These are phyloP conservation scores for Eremophila alpestris DNA, from an alignment of 2,797 vertebrate species.

Conservation along the genomic window DNA sequence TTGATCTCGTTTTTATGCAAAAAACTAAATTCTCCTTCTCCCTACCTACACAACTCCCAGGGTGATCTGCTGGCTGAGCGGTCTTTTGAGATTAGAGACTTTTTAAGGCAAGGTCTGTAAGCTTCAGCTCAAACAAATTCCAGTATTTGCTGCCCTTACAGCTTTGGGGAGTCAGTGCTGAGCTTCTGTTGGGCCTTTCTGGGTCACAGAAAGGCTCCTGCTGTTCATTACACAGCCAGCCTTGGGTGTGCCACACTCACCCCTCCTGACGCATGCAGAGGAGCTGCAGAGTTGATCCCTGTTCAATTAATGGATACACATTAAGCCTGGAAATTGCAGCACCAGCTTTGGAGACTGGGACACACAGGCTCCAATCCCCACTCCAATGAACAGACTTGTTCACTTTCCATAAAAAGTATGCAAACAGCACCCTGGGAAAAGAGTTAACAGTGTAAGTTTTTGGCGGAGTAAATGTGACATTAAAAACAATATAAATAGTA, in stretches of 20 bases:
- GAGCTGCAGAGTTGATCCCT: neutral
- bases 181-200: neutral
- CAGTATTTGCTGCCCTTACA: neutral
- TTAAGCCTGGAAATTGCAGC: neutral
- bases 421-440: neutral
- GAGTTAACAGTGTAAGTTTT: neutral
- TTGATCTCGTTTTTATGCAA: neutral
- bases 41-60: neutral
- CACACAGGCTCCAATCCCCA: fast-evolving
- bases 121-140: neutral
- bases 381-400: neutral
- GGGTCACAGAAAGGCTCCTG: neutral
- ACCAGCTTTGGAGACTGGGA: neutral
- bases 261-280: neutral
- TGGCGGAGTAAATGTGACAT: neutral
- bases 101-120: neutral
- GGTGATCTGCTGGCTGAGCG: neutral
- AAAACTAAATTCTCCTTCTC: neutral
- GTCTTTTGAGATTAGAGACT: neutral
- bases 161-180: neutral
- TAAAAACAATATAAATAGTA: neutral
- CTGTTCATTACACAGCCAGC: neutral
- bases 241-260: no score
- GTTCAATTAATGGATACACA: fast-evolving
- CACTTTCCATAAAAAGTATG: neutral